Conservation (phyloP, 2,888 invertebrate species). For the Lasioglossum leucozonium region DNA sequence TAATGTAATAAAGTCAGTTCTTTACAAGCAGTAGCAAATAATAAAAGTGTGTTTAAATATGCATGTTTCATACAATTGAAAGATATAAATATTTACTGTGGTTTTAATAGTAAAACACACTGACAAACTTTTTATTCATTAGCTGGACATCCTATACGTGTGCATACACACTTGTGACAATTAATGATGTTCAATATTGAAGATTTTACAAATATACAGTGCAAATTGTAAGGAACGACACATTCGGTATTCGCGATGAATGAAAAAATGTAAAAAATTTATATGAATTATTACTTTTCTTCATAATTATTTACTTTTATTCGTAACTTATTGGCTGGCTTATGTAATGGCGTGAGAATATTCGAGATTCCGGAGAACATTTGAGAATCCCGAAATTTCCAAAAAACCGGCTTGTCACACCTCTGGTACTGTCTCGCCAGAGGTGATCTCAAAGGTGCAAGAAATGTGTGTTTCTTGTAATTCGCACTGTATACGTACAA, state of each 20-base stretch:
- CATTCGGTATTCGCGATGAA: neutral
- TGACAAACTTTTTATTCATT: constrained; percentile 19
- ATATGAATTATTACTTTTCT: neutral
- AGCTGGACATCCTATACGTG: constrained; percentile 28
- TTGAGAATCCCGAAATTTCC: too few species aligned
- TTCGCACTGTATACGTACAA: constrained; percentile 6
- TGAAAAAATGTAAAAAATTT: neutral
- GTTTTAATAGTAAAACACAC: constrained; percentile 17
- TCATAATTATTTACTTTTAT: neutral
- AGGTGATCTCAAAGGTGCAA: neutral
- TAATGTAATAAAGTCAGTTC: constrained; percentile 17
- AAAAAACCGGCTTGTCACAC: too few species aligned
- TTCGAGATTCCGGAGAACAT: too few species aligned
- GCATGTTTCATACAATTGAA: constrained; percentile 21
- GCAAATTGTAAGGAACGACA: neutral
- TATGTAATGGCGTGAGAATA: neutral
- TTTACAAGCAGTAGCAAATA: constrained; percentile 31
- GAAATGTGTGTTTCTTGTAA: neutral
- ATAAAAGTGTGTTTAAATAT: constrained; percentile 18
- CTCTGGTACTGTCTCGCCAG: too few species aligned
- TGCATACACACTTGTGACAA: constrained; percentile 20
- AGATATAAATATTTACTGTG: constrained; percentile 24
- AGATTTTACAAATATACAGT: constrained; percentile 29
- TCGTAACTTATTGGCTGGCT: neutral
- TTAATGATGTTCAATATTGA: constrained; percentile 22